These are phyloP conservation scores for Pyxicephalus adspersus DNA, from an alignment of 2,113 vertebrate species.

Conservation along the genomic window DNA sequence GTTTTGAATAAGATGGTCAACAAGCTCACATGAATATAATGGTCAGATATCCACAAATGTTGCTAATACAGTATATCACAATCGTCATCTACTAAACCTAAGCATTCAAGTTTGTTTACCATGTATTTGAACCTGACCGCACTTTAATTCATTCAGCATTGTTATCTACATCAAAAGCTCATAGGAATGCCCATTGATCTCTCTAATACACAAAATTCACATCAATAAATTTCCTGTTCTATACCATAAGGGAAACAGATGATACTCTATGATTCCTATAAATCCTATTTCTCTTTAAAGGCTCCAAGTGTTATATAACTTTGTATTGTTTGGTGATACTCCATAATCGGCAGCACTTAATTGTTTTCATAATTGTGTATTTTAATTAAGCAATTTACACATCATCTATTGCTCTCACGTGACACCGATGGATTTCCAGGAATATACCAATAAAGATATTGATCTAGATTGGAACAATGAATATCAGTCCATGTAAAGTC, in stretches of 20 bases:
- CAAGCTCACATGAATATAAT: too few relatives aligned
- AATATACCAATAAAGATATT: too few relatives aligned
- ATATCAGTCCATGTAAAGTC: too few relatives aligned
- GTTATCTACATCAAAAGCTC: not conserved
- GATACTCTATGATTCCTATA: not conserved
- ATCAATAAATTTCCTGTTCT: constrained; percentile 1
- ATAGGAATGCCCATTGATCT: not conserved
- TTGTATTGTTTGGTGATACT: not conserved
- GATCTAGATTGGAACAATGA: too few relatives aligned
- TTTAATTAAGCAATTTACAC: not conserved
- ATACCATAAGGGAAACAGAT: not conserved
- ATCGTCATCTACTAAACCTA: too few relatives aligned
- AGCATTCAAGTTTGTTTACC: not conserved
- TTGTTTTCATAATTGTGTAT: not conserved
- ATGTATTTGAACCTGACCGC: not conserved
- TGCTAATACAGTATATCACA: too few relatives aligned
- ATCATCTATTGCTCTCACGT: constrained; percentile 13
- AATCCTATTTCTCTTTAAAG: not conserved
- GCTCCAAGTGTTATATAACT: not conserved
- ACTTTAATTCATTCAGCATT: not conserved
- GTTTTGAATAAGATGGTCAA: too few relatives aligned
- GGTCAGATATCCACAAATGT: too few relatives aligned
- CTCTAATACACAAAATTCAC: not conserved
- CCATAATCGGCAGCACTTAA: not conserved
- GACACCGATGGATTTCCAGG: not conserved